A percentile compares a stretch with the other conserved stretches of the same genome.
Evolutionary conservation across 1,140 invertebrate genomes (phyloP).

Genomic region (Drosophila subobscura): DNA sequence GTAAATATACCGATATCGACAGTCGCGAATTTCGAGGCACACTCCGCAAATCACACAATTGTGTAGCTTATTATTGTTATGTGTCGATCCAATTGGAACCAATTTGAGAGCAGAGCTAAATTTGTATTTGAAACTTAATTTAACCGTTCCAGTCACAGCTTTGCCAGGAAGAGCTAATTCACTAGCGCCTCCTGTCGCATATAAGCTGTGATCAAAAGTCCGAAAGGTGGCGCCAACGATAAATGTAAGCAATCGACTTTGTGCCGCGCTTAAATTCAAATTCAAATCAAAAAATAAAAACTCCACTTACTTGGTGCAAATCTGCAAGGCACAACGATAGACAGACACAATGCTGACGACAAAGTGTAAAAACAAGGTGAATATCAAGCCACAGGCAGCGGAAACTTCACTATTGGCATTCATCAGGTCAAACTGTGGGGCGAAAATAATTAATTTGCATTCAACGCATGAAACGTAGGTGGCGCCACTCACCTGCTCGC

Average conservation of each 20-base stretch:
- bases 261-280: not conserved
- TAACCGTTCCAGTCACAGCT: not conserved
- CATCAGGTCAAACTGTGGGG: constrained; percentile 64
- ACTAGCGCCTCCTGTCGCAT: too few species aligned
- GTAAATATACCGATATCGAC: too few species aligned
- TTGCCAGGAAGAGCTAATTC: too few species aligned
- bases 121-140: too few species aligned
- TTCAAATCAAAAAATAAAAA: not conserved
- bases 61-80: too few species aligned
- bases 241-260: not conserved
- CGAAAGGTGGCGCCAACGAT: too few species aligned
- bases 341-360: constrained; percentile 81
- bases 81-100: too few species aligned
- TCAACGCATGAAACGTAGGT: too few species aligned
- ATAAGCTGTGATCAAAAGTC: too few species aligned
- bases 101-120: too few species aligned
- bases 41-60: too few species aligned
- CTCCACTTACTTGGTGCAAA: constrained; percentile 79
- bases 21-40: too few species aligned
- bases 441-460: not conserved
- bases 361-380: constrained; percentile 77
- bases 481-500: constrained; percentile 22
- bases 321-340: constrained; percentile 76
- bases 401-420: constrained; percentile 73
- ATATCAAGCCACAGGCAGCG: constrained; percentile 76